Conservation (phyloP, 2,113 vertebrate genomes). For the Catharus bicknelli region DNA sequence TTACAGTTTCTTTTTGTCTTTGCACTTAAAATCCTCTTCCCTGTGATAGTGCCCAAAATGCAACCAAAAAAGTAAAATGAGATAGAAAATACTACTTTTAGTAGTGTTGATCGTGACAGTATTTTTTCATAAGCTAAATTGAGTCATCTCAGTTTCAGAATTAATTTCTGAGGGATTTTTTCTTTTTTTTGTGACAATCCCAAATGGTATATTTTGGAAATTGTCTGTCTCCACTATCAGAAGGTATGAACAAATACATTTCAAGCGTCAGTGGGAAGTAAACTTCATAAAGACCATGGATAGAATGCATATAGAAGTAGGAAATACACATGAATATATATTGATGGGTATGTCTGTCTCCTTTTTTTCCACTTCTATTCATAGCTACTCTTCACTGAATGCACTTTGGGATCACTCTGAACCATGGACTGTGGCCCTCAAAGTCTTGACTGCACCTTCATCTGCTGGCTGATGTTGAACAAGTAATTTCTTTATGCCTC, state of each 20-base stretch:
- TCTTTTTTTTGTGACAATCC: background rate
- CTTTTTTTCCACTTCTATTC: background rate
- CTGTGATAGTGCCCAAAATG: background rate
- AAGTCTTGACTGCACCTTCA: accelerated
- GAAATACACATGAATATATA: background rate
- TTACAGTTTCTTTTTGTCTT: background rate
- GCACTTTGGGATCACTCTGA: background rate
- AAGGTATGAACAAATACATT: background rate
- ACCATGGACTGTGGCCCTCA: background rate
- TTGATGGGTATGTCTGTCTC: background rate
- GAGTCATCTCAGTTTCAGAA: background rate
- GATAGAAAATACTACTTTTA: background rate
- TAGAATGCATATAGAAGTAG: background rate
- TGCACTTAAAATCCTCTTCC: background rate
- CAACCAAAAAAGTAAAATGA: background rate
- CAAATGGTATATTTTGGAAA: background rate
- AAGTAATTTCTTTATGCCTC: background rate
- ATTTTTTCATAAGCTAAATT: background rate
- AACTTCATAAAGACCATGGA: background rate
- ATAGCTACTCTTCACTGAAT: background rate
- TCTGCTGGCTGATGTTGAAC: background rate
- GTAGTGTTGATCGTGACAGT: background rate
- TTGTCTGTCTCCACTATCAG: background rate
- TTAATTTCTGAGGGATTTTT: background rate
- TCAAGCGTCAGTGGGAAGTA: background rate